phyloP scores from a whole-genome alignment of 2,888 invertebrate species.

The Synergus laeviventris region DNA sequence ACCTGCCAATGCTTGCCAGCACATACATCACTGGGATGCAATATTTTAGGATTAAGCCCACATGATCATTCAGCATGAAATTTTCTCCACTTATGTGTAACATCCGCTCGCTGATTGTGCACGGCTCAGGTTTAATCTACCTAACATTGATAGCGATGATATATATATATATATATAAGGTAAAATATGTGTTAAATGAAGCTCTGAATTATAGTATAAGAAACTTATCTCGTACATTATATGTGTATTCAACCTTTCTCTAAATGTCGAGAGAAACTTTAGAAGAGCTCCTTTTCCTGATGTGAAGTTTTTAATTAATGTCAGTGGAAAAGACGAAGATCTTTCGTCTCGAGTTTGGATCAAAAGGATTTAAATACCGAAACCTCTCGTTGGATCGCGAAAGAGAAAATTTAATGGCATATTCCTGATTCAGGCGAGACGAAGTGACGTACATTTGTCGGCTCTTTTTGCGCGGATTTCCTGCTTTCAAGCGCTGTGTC shows the following conservation, averaged over 20 bases:
- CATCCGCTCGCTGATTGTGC: neutral
- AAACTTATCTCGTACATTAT: too few species aligned
- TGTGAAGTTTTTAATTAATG: neutral
- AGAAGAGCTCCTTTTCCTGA: neutral
- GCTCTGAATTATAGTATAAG: too few species aligned
- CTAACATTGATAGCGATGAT: neutral
- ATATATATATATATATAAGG: too few species aligned
- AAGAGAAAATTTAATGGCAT: constrained; percentile 30
- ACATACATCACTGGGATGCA: neutral
- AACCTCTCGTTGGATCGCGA: neutral
- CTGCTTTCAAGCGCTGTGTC: constrained; percentile 34
- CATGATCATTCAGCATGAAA: neutral
- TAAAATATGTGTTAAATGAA: too few species aligned
- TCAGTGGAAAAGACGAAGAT: neutral
- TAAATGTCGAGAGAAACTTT: too few species aligned
- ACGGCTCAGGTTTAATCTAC: neutral
- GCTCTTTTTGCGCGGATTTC: constrained; percentile 28
- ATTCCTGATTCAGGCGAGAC: constrained; percentile 16
- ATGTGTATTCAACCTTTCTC: too few species aligned
- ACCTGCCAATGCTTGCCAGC: constrained; percentile 22
- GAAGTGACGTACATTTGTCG: constrained; percentile 34
- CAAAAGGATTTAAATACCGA: neutral
- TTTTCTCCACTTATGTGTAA: neutral
- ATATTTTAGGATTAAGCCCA: neutral
- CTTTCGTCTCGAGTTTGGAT: neutral